phyloP scores from a whole-genome alignment of 2,113 vertebrate species.

The Hipposideros armiger region DNA sequence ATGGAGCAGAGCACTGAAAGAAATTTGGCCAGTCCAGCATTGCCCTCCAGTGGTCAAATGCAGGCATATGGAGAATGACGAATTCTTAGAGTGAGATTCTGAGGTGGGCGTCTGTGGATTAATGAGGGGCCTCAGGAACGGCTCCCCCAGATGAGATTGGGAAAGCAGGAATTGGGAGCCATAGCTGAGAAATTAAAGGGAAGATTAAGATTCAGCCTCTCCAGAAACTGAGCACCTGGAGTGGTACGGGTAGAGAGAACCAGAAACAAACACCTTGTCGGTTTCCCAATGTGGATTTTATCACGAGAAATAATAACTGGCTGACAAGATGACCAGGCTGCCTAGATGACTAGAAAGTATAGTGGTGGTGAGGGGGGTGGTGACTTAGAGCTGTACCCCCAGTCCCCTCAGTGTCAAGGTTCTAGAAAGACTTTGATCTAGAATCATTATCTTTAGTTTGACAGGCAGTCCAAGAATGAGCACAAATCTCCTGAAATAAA shows the following conservation, averaged over 20 bases:
- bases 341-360: neutral
- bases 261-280: neutral
- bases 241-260: neutral
- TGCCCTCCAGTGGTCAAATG: slow-evolving; percentile 80
- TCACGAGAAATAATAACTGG: neutral
- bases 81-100: neutral
- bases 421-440: slow-evolving; percentile 7
- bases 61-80: neutral
- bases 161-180: neutral
- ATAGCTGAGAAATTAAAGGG: neutral
- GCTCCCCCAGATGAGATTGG: neutral
- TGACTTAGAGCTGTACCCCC: neutral
- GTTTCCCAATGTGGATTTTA: slow-evolving; percentile 16
- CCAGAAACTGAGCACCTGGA: neutral
- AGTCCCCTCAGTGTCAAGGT: neutral
- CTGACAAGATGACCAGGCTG: neutral
- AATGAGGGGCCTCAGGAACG: neutral
- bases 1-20: neutral
- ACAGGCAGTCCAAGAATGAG: neutral
- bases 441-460: slow-evolving; percentile 9
- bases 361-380: neutral
- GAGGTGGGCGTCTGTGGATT: neutral
- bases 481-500: slow-evolving; percentile 28
- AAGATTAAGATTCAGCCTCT: neutral
- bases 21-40: slow-evolving; percentile 68